Evolutionary conservation across 2,113 vertebrate genomes (phyloP).

Genomic region (Lipophrys pholis): DNA sequence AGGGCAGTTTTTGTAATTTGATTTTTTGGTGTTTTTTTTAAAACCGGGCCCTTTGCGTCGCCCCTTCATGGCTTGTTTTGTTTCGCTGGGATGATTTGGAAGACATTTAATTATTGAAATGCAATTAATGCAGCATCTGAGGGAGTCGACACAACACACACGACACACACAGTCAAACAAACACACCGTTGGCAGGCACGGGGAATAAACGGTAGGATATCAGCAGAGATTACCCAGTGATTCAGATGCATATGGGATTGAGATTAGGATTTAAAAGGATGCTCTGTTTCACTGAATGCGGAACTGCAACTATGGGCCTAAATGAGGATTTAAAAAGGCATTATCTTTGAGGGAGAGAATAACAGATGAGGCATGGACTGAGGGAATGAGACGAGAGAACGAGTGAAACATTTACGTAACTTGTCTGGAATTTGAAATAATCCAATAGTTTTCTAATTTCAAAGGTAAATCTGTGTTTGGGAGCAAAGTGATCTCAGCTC

Average conservation of each 20-base stretch:
- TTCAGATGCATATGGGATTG: conserved; percentile 52
- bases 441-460: neutral
- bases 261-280: conserved; percentile 59
- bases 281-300: conserved; percentile 6
- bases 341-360: conserved; percentile 40
- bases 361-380: conserved; percentile 38
- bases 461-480: neutral
- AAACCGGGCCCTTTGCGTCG: conserved; percentile 22
- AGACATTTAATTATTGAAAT: conserved; percentile 78
- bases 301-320: conserved; percentile 13
- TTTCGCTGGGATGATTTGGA: conserved; percentile 59
- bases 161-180: neutral
- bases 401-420: conserved; percentile 2
- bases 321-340: conserved; percentile 49
- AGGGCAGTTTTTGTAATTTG: neutral
- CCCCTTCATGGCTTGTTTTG: conserved; percentile 33
- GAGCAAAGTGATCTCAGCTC: neutral
- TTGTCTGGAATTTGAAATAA: too few species aligned
- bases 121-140: conserved; percentile 69
- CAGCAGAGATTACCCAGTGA: conserved; percentile 53
- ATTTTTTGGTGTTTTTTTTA: too few species aligned
- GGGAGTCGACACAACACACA: conserved; percentile 50
- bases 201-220: conserved; percentile 35
- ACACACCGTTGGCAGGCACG: neutral
- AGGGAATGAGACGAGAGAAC: conserved; percentile 16